A percentile compares a stretch with the other conserved stretches of the same genome.
These are phyloP conservation scores for Actias luna DNA, from an alignment of 2,888 invertebrate species.

Conservation along the genomic window DNA sequence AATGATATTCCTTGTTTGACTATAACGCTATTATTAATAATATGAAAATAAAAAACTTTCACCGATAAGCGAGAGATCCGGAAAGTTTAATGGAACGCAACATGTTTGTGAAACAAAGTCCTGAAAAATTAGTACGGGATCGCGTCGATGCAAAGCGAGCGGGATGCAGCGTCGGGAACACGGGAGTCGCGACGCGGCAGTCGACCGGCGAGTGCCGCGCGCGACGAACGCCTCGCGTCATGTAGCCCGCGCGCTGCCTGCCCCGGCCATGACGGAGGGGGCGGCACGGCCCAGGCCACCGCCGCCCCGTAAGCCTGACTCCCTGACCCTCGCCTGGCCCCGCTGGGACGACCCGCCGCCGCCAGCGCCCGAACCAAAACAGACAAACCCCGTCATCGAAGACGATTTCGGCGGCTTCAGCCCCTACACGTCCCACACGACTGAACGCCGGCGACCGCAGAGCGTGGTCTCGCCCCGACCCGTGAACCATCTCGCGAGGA, in stretches of 20 bases:
- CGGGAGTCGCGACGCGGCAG: constrained; percentile 47
- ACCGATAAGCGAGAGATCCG: neutral
- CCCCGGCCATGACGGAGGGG: constrained; percentile 72
- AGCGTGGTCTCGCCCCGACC: constrained; percentile 77
- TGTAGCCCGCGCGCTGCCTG: constrained; percentile 56
- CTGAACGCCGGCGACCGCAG: constrained; percentile 73
- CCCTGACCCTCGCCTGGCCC: constrained; percentile 63
- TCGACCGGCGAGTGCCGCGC: constrained; percentile 61
- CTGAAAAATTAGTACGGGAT: neutral
- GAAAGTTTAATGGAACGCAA: constrained; percentile 11
- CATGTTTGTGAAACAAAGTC: constrained; percentile 32
- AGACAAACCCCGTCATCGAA: constrained; percentile 42
- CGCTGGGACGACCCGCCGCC: constrained; percentile 78
- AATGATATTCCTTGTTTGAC: neutral
- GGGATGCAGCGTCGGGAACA: constrained; percentile 24
- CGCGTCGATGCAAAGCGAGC: constrained; percentile 33
- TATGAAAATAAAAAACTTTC: neutral
- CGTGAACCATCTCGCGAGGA: constrained; percentile 55
- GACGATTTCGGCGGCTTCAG: constrained; percentile 76
- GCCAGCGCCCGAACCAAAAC: constrained; percentile 64
- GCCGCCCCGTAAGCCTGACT: constrained; percentile 78
- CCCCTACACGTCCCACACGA: constrained; percentile 80
- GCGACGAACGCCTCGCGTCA: constrained; percentile 57
- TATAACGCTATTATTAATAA: neutral
- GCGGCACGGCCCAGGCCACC: constrained; percentile 76